Base-by-base conservation (phyloP, 2,888 invertebrate genomes). In the Ernsta delagoae region DNA sequence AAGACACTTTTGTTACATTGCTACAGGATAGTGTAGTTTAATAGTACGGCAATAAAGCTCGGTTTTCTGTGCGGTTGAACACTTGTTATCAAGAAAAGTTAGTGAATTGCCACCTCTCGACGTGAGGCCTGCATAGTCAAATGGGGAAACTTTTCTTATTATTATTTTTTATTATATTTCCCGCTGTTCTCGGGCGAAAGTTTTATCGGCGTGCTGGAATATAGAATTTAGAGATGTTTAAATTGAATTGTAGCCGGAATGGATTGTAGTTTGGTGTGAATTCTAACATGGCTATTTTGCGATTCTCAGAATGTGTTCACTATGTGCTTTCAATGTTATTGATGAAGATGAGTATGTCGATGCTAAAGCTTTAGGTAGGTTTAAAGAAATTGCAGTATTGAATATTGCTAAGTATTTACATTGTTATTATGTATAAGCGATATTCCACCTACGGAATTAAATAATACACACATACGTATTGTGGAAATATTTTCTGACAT, bases 61-160 rank as follows among this genome's bases (percentile, higher is more conserved):
- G 34, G 36, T 70, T 64, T 64, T 36, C 5, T 6, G 5, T 16
- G 59, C 6, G 12, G 36, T 11, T 9, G 16, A 5, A 12, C 34
- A 31, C 54, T 64, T 69, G 66, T 50, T 63, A 66, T 69, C 62
- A 60, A 81, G 79, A 79, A 85, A 84, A 86, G 75, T 85, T 85
- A 75, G 82, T 81, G 79, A 80, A 85, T 85, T 83, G 81, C 83
- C 79, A 80, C 84, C 83, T 83, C 84, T 79, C 82, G 79, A 80
- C 81, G 80, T 82, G 83, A 85, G 79, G 80, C 77, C 79, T 83
- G 82, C 82, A 78, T 80, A 82, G 78, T 78, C 75, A 85, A 88
- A 92, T 89, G 90, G 89, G 85, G 82, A 92, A 93, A 93, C 84
- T 93, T 93, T 92, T 88, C 88, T 87, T 90, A 91, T 91, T 90